phyloP scores from a whole-genome alignment of 2,113 vertebrate species.

The Dendropsophus ebraccatus region DNA sequence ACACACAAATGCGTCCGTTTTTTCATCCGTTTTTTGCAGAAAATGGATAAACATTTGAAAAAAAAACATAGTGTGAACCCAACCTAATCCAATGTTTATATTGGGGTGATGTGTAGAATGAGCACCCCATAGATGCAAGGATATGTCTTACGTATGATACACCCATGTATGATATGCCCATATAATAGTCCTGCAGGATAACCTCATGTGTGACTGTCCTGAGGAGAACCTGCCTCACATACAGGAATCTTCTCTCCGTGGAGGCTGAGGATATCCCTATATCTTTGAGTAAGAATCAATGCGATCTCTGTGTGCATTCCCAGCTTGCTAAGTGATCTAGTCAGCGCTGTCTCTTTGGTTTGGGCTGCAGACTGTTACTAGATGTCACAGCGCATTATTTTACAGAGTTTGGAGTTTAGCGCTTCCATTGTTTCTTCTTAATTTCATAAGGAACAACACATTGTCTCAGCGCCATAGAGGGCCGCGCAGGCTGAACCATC shows the following conservation, averaged over 20 bases:
- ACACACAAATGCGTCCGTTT: too few relatives aligned
- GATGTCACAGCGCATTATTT: background rate
- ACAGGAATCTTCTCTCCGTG: conserved; percentile 27
- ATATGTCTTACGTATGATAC: too few relatives aligned
- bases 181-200: background rate
- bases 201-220: background rate
- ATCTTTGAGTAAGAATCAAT: conserved; percentile 25
- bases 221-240: background rate
- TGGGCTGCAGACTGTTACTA: background rate
- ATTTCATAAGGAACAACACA: background rate
- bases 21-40: too few relatives aligned
- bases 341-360: background rate
- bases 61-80: too few relatives aligned
- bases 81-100: too few relatives aligned
- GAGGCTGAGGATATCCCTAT: background rate
- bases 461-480: too few relatives aligned
- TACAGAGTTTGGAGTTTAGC: background rate
- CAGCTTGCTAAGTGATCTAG: conserved; percentile 24
- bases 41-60: too few relatives aligned
- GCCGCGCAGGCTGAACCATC: too few relatives aligned
- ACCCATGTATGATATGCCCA: background rate
- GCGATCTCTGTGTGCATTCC: conserved; percentile 9
- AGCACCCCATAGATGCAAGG: background rate
- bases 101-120: background rate
- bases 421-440: background rate